A percentile compares a stretch with the other conserved stretches of the same genome.
phyloP scores from a whole-genome alignment of 2,113 vertebrate species.

The Oplegnathus fasciatus region DNA sequence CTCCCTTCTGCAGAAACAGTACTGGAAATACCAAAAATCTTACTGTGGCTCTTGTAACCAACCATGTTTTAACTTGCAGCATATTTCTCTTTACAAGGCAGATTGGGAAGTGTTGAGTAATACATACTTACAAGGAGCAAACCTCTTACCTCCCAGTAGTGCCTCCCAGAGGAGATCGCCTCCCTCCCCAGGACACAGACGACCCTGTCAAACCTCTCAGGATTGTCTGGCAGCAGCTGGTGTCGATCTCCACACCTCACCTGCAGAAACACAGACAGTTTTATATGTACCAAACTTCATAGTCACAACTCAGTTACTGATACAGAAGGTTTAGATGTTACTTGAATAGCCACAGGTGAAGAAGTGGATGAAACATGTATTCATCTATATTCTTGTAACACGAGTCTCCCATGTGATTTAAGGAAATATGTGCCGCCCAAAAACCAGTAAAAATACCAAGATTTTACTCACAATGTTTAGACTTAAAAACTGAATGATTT shows the following conservation, averaged over 20 bases:
- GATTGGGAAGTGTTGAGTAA: neutral
- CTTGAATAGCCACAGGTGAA: neutral
- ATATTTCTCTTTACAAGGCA: neutral
- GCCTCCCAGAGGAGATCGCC: constrained; percentile 74
- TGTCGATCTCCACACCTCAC: constrained; percentile 73
- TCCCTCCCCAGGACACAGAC: constrained; percentile 82
- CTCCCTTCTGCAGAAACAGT: too few relatives aligned
- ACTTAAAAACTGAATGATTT: neutral
- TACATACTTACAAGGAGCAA: too few relatives aligned
- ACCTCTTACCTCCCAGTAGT: constrained; percentile 83
- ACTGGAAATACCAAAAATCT: neutral
- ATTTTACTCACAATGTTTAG: neutral
- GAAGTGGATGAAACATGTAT: neutral
- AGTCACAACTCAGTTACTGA: neutral
- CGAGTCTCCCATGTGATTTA: neutral
- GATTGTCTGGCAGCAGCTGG: constrained; percentile 69
- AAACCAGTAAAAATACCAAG: neutral
- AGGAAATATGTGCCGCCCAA: neutral
- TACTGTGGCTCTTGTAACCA: too few relatives aligned
- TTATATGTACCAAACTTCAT: neutral
- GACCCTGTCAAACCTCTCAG: constrained; percentile 78
- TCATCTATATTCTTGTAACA: neutral
- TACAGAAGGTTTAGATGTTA: neutral
- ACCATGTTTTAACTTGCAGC: neutral
- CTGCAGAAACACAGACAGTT: constrained; percentile 26